phyloP scores from a whole-genome alignment of 2,113 vertebrate species.

The Arothron firmamentum region DNA sequence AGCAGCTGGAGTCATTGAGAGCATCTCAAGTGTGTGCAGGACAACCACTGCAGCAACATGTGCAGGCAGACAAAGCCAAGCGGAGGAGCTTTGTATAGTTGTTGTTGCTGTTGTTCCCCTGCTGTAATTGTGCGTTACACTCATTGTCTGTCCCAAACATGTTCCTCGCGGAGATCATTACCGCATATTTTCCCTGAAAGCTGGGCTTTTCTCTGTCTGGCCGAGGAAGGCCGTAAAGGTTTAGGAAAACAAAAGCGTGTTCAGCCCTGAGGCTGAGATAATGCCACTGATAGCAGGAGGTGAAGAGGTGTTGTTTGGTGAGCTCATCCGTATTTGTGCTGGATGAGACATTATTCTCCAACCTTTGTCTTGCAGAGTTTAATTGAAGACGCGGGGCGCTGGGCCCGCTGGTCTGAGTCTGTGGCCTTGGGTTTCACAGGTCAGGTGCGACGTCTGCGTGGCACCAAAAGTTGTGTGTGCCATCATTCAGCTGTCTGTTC shows the following conservation, averaged over 20 bases:
- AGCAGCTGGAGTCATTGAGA: constrained; percentile 35
- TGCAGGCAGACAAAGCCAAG: constrained; percentile 5
- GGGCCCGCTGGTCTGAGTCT: constrained; percentile 19
- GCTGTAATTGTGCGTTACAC: constrained; percentile 37
- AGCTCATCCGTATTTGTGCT: constrained; percentile 63
- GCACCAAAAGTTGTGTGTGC: background rate
- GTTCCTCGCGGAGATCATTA: constrained; percentile 33
- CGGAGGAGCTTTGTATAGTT: constrained; percentile 12
- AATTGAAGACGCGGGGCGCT: constrained; percentile 48
- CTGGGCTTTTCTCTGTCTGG: constrained; percentile 48
- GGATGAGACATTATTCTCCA: constrained; percentile 65
- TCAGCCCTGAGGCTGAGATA: constrained; percentile 55
- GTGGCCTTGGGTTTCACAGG: constrained; percentile 45
- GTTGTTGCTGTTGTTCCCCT: constrained; percentile 30
- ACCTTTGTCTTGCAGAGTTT: constrained; percentile 36
- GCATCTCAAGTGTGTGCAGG: constrained; percentile 47
- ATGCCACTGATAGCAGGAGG: constrained; percentile 49
- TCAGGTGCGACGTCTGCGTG: constrained; percentile 55
- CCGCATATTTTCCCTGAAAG: constrained; percentile 25
- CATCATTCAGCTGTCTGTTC: no score
- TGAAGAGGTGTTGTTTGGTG: constrained; percentile 30
- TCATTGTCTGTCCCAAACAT: constrained; percentile 20
- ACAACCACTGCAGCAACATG: constrained; percentile 5
- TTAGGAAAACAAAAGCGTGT: constrained; percentile 60
- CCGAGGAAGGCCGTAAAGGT: constrained; percentile 54